Base-by-base conservation (phyloP, 2,113 vertebrate species). In the Formicarius rufipectus region DNA sequence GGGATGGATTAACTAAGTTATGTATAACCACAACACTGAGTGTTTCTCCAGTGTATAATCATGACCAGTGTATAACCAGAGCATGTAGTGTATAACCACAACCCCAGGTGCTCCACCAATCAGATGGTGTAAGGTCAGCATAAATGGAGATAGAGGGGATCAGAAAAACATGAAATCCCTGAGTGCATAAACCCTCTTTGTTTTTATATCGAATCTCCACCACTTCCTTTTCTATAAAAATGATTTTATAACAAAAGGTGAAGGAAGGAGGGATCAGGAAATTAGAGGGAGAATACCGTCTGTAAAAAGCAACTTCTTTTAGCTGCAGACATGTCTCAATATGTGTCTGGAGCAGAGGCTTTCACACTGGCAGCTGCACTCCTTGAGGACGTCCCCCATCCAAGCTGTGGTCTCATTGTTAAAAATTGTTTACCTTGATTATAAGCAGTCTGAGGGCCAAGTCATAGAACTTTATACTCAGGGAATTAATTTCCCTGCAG, bases 21-120 rank as follows among this genome's bases (percentile, higher is more conserved):
- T 39, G 9, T 33, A 37, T 18, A 73, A 35, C 23, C 37, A 40
- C n/a, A 77, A 24, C 7, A 22, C 2, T 1, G 2, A 4, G 6
- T 87, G 21, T 25, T 87, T 84, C 50, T 84, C 27, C 25, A 53
- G 23, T 18, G 14, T 44, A n/a, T 55, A 71, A 8, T 47, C 28
- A 35, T 7, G 21, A 33, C 1, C 18, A 63, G n/a, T 33, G 27
- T 25, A n/a, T 6, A 60, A 66, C 21, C 0, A 4, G 11, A 40
- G 35, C 10, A 77, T 23, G 44, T n/a, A 49, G 21, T 18, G 27
- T 39, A 25, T 18, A 78, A 37, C 12, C 42, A 67, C 79, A 50
- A 7, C 10, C 22, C 4, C 0, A 0, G 10, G 8, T 56, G 55
- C 39, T 64, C 19, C 30, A 14, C 2, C 0, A 50, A 30, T 27